phyloP scores from a whole-genome alignment of 1,140 invertebrate species.

The Spodoptera frugiperda region DNA sequence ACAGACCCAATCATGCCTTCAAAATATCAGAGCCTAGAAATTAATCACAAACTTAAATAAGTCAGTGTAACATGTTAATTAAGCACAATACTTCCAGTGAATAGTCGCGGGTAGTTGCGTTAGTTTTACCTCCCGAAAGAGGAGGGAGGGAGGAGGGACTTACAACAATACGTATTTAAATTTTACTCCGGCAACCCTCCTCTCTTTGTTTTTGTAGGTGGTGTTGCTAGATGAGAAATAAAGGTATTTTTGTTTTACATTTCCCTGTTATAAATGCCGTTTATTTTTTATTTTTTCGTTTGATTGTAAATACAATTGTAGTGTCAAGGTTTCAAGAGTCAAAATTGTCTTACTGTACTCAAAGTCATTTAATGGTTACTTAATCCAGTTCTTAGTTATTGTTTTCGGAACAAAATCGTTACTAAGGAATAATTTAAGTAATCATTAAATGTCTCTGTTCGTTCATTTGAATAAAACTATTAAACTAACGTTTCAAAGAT shows the following conservation, averaged over 20 bases:
- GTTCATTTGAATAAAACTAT: too few species aligned
- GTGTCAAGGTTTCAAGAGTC: too few species aligned
- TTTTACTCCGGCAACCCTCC: not conserved
- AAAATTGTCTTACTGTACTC: too few species aligned
- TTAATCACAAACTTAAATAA: conserved; percentile 42
- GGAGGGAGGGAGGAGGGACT: not conserved
- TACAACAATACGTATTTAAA: conserved; percentile 31
- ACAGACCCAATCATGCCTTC: not conserved
- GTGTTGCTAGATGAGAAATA: not conserved
- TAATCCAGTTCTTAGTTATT: too few species aligned
- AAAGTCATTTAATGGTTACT: too few species aligned
- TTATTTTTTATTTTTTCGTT: too few species aligned
- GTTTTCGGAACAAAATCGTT: too few species aligned
- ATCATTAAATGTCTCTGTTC: too few species aligned
- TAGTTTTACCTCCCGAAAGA: conserved; percentile 3
- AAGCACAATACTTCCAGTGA: conserved; percentile 21
- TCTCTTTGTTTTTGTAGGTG: not conserved
- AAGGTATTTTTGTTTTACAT: not conserved
- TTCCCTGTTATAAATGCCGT: too few species aligned
- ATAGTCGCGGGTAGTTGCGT: not conserved
- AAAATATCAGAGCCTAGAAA: conserved; percentile 36
- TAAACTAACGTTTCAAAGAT: too few species aligned
- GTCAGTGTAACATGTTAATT: conserved; percentile 38
- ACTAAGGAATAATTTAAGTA: too few species aligned
- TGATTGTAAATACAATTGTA: too few species aligned